Base-by-base conservation (phyloP, 2,888 invertebrate genomes). In the Harpagoxenus sublaevis region DNA sequence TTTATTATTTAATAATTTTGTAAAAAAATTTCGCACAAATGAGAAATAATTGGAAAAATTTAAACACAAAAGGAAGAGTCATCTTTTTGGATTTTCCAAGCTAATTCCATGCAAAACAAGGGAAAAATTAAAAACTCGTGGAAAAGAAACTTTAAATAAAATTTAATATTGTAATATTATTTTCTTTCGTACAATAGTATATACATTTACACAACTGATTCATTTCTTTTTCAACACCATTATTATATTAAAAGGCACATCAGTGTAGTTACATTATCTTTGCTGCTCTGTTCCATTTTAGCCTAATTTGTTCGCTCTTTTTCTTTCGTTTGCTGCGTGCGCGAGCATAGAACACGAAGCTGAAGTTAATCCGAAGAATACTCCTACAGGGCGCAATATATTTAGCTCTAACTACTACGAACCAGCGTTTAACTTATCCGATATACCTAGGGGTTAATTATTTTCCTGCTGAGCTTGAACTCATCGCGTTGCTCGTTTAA, bases 401-500 rank as follows among this genome's bases (percentile, higher is more conserved):
- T 75, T 75, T 75, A 75, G 9, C 23, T 62, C 62, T 75, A 62
- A 62, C 62, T 75, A 75, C 48, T 31, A 23, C 74, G 62, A 35
- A 31, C 62, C 45, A 62, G 35, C 45, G 62, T 75, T 75, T 75
- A 75, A 75, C 74, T 75, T 48, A 74, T 45, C 74, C 48, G 74
- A 75, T 75, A 62, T 60, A 75, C 31, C 74, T 48, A 35, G 62
- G 45, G 31, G 74, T 74, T 62, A 74, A 75, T 75, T 75, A 75
- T 75, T 75, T 75, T 75, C 62, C 62, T 75, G 62, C 74, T 35
- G 74, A 75, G 74, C 62, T 75, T 75, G 62, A 75, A 62, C 74
- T 75, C 74, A 75, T 75, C 62, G 62, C 48, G 62, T 35, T 75
- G 74, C 62, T 75, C 74, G 74, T 75, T 75, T 75, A 75, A 75